Evolutionary conservation across 2,113 vertebrate genomes (phyloP).

Genomic region (Aptenodytes patagonicus): DNA sequence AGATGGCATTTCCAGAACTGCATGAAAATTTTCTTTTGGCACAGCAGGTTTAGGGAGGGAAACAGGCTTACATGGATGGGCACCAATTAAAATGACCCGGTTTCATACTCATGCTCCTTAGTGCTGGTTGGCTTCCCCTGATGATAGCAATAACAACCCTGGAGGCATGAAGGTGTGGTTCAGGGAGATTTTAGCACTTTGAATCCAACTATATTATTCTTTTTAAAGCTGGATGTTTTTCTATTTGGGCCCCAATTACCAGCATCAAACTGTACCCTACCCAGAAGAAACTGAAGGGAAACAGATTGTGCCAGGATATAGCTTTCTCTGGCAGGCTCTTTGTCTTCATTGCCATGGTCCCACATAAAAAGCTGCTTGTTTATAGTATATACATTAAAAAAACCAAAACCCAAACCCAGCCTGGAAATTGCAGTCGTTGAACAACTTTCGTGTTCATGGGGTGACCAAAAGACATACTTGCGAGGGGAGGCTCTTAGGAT

Average conservation of each 20-base stretch:
- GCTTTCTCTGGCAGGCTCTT: background rate
- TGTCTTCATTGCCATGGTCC: background rate
- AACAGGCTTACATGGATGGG: background rate
- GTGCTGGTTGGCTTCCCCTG: background rate
- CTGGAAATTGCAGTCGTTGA: background rate
- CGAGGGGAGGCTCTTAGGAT: constrained; percentile 37
- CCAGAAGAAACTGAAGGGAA: background rate
- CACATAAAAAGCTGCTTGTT: background rate
- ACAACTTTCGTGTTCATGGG: background rate
- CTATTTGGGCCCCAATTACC: background rate
- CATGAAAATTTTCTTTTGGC: background rate
- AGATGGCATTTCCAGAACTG: background rate
- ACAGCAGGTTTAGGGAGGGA: background rate
- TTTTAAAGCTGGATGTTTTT: background rate
- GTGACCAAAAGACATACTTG: too few species aligned
- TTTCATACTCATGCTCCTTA: background rate
- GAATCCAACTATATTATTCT: background rate
- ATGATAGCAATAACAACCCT: background rate
- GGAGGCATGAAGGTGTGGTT: background rate
- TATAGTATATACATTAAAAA: background rate
- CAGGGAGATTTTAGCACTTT: background rate
- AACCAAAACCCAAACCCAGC: background rate
- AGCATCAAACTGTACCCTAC: background rate
- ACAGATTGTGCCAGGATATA: background rate
- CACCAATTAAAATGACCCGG: background rate